Evolutionary conservation across 2,797 vertebrate species (phyloP).

Genomic region (Bryconaethiops microstoma): DNA sequence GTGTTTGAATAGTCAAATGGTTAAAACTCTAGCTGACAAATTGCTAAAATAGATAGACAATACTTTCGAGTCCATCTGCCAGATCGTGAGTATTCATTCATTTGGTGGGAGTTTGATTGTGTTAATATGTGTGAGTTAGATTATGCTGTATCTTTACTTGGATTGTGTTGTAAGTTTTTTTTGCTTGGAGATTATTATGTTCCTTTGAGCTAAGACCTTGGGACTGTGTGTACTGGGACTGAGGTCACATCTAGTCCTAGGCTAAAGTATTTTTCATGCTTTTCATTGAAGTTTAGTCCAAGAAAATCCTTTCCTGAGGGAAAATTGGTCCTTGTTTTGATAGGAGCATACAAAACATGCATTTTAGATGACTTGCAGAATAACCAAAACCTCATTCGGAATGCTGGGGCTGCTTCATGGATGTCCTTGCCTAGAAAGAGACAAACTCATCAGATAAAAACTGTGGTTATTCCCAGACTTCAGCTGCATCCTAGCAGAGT

Average conservation of each 20-base stretch:
- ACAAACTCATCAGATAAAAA: constrained; percentile 10
- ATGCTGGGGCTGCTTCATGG: neutral
- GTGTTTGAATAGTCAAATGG: neutral
- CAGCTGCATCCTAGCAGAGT: neutral
- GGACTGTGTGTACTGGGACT: neutral
- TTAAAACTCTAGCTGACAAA: neutral
- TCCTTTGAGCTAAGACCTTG: too few relatives aligned
- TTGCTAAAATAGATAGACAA: neutral
- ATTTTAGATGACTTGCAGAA: neutral
- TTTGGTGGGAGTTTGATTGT: too few relatives aligned
- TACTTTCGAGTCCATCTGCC: neutral
- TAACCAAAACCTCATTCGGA: neutral
- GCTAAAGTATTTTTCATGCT: neutral
- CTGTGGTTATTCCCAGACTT: neutral
- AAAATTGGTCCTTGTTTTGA: neutral
- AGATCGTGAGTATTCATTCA: too few relatives aligned
- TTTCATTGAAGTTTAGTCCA: neutral
- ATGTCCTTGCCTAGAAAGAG: constrained; percentile 11
- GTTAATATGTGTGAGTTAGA: too few relatives aligned
- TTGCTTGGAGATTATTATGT: too few relatives aligned
- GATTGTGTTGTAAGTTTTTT: too few relatives aligned
- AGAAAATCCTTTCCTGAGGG: neutral
- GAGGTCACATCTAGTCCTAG: neutral
- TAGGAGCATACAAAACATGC: neutral
- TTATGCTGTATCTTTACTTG: too few relatives aligned